A percentile compares a stretch with the other conserved stretches of the same genome.
Evolutionary conservation across 2,797 vertebrate genomes (phyloP).

Genomic region (Cossypha caffra): DNA sequence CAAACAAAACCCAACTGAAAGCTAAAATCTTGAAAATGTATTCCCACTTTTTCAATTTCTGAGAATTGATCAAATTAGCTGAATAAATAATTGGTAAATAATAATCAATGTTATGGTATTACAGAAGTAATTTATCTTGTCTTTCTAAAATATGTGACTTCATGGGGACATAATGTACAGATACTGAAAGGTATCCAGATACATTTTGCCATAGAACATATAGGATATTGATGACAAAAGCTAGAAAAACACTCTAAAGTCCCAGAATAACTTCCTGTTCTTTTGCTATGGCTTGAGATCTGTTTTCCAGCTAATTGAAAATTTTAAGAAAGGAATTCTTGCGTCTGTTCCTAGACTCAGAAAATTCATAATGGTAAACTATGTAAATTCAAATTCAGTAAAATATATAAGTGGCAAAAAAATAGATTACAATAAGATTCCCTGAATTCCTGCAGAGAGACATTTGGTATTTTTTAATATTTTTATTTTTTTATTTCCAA

Average conservation of each 20-base stretch:
- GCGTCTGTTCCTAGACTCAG: rapidly evolving
- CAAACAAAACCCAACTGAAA: rapidly evolving
- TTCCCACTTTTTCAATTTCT: background rate
- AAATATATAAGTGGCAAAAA: background rate
- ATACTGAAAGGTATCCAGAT: background rate
- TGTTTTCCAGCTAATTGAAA: background rate
- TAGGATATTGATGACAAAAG: background rate
- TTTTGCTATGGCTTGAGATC: background rate
- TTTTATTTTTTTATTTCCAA: background rate
- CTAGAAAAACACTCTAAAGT: background rate
- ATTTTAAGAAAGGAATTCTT: background rate
- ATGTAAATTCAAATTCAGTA: background rate
- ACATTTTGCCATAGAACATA: background rate
- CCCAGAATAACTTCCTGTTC: background rate
- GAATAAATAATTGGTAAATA: background rate
- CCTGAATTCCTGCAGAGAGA: background rate
- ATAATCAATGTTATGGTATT: background rate
- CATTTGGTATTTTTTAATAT: background rate
- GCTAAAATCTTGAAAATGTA: background rate
- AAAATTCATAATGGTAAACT: too few species aligned
- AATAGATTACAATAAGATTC: background rate
- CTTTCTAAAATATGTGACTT: background rate
- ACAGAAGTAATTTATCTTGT: background rate
- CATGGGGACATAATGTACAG: background rate
- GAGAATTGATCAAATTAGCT: background rate